phyloP scores from a whole-genome alignment of 2,888 invertebrate genomes.

The Cyclophora punctaria region DNA sequence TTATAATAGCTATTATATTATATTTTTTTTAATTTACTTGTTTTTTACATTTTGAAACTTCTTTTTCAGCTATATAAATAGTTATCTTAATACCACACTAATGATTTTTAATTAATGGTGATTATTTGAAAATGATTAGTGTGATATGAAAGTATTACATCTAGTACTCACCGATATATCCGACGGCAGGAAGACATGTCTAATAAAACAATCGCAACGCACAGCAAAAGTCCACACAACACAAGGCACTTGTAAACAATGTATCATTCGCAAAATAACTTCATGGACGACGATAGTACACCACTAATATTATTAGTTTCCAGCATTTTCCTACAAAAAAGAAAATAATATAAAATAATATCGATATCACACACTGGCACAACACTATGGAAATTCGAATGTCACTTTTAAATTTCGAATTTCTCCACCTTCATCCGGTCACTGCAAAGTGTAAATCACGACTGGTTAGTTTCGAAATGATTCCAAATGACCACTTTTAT shows the following conservation, averaged over 20 bases:
- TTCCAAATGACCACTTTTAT: conserved; percentile 49
- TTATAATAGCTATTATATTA: no score
- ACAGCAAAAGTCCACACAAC: conserved; percentile 63
- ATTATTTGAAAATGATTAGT: no score
- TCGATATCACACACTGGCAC: conserved; percentile 54
- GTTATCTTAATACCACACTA: no score
- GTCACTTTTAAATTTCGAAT: conserved; percentile 63
- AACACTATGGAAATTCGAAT: conserved; percentile 47
- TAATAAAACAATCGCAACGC: conserved; percentile 39
- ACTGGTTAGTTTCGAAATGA: conserved; percentile 59
- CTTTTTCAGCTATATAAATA: no score
- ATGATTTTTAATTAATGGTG: neutral
- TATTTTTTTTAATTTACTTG: no score
- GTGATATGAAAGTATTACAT: conserved; percentile 1
- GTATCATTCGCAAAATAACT: conserved; percentile 74
- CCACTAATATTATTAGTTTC: conserved; percentile 74
- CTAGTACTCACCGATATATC: conserved; percentile 39
- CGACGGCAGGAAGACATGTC: conserved; percentile 30
- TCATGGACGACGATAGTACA: conserved; percentile 70
- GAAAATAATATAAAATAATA: conserved; percentile 59
- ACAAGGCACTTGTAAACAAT: conserved; percentile 66
- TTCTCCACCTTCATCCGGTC: conserved; percentile 71
- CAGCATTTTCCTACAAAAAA: conserved; percentile 74
- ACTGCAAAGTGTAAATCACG: conserved; percentile 73
- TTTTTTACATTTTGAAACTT: no score